Percentiles rank a stretch among this genome's conserved stretches.
Evolutionary conservation across 2,797 vertebrate genomes (phyloP).

Genomic region (Helicolenus hilgendorfi): DNA sequence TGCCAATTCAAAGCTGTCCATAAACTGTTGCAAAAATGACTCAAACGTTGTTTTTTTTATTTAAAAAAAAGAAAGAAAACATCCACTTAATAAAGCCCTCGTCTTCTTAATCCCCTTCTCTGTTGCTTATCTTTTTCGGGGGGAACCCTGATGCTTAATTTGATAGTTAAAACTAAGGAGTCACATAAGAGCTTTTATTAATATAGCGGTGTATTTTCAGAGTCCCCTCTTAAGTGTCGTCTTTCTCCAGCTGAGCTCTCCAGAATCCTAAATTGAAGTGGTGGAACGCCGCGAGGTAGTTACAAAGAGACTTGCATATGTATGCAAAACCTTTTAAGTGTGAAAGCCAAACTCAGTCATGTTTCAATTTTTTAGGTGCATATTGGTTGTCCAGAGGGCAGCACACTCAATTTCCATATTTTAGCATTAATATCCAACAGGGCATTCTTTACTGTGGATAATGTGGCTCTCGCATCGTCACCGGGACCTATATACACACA

Average conservation of each 20-base stretch:
- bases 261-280: conserved; percentile 63
- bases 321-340: conserved; percentile 87
- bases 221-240: conserved; percentile 27
- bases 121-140: background rate
- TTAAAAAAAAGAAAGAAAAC: background rate
- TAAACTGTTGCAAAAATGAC: conserved; percentile 12
- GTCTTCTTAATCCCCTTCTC: background rate
- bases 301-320: conserved; percentile 74
- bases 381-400: conserved; percentile 74
- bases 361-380: conserved; percentile 71
- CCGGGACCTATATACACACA: conserved; percentile 1
- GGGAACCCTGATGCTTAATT: conserved; percentile 2
- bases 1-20: background rate
- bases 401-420: conserved; percentile 78
- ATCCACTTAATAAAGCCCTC: background rate
- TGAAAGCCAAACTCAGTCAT: conserved; percentile 82
- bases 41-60: background rate
- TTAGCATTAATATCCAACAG: conserved; percentile 75
- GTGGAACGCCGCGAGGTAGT: conserved; percentile 55
- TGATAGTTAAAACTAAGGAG: conserved; percentile 11
- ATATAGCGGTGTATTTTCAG: conserved; percentile 34
- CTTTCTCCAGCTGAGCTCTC: conserved; percentile 55
- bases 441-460: conserved; percentile 54
- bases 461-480: conserved; percentile 29
- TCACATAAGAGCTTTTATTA: conserved; percentile 24